These are phyloP conservation scores for Hirudinaria manillensis DNA, from an alignment of 2,888 invertebrate genomes.

Conservation along the genomic window DNA sequence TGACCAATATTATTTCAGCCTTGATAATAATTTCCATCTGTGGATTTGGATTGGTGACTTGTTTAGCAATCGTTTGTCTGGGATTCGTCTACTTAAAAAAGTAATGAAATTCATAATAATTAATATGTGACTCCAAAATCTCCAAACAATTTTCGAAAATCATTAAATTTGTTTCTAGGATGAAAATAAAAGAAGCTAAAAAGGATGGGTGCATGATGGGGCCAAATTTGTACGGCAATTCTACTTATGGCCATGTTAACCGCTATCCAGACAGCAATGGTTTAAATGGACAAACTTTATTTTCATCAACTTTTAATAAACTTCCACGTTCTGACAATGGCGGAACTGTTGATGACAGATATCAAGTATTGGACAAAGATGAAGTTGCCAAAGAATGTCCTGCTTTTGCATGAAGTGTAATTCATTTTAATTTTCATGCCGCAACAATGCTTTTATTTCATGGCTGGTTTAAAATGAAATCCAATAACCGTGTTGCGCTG, in stretches of 20 bases:
- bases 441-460: too few relatives aligned
- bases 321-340: neutral
- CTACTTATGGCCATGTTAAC: too few relatives aligned
- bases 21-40: constrained; percentile 13
- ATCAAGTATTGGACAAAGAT: constrained; percentile 1
- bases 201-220: neutral
- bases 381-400: neutral
- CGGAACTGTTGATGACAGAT: neutral
- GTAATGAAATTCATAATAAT: neutral
- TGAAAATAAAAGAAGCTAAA: neutral
- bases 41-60: constrained; percentile 26
- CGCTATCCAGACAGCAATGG: too few relatives aligned
- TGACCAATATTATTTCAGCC: neutral
- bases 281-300: too few relatives aligned
- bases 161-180: too few relatives aligned
- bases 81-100: constrained; percentile 24
- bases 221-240: too few relatives aligned
- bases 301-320: too few relatives aligned
- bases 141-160: too few relatives aligned
- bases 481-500: too few relatives aligned
- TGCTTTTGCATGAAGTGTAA: neutral
- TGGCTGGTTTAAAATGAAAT: too few relatives aligned
- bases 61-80: constrained; percentile 18
- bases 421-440: too few relatives aligned
- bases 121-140: neutral